phyloP scores from a whole-genome alignment of 2,888 invertebrate genomes.

The Dasypolia templi region DNA sequence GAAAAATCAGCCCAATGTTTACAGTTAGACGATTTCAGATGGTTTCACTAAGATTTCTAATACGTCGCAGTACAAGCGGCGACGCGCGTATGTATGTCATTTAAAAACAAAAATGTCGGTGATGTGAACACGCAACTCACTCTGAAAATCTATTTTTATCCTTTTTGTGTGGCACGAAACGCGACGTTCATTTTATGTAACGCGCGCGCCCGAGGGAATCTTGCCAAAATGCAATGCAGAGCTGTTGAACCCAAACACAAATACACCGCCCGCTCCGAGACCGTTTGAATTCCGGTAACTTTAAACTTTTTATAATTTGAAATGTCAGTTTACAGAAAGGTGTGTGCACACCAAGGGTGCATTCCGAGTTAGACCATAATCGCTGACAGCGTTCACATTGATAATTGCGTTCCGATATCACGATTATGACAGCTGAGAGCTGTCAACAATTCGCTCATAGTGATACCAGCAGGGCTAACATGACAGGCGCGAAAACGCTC shows the following conservation, averaged over 20 bases:
- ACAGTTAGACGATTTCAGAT: conserved; percentile 82
- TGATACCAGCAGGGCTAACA: too few species aligned
- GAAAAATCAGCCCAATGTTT: conserved; percentile 85
- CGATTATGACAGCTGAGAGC: too few species aligned
- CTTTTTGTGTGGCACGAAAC: conserved; percentile 82
- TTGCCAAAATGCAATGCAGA: conserved; percentile 85
- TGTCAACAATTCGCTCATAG: too few species aligned
- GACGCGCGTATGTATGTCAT: conserved; percentile 85
- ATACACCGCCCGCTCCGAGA: conserved; percentile 71
- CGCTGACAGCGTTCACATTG: too few species aligned
- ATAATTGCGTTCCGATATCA: too few species aligned
- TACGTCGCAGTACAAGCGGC: conserved; percentile 77
- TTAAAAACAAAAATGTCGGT: conserved; percentile 88
- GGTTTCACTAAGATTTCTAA: conserved; percentile 88
- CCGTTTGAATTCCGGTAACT: conserved; percentile 86
- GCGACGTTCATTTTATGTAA: conserved; percentile 86
- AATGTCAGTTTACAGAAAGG: conserved; percentile 72
- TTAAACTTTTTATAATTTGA: conserved; percentile 83
- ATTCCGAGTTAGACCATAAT: too few species aligned
- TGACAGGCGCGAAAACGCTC: too few species aligned
- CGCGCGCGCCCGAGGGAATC: conserved; percentile 85
- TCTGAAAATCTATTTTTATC: conserved; percentile 87
- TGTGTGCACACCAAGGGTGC: conserved; percentile 38
- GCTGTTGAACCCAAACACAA: conserved; percentile 72
- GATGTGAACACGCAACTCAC: conserved; percentile 85